Conservation (phyloP, 2,113 vertebrate species). For the Verasper variegatus region DNA sequence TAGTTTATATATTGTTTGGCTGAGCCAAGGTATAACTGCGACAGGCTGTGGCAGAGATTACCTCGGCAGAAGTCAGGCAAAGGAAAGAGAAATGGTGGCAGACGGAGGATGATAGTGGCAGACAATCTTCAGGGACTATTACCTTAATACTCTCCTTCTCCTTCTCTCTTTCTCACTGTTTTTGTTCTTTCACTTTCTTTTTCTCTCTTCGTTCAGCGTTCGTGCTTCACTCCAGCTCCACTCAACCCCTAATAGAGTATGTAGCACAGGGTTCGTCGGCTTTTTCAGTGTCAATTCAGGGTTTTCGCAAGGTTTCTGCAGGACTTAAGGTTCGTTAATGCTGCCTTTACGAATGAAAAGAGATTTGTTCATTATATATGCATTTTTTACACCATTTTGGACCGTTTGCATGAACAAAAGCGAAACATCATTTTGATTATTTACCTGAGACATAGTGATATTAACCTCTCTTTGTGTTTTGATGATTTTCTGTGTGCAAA, state of each 20-base stretch:
- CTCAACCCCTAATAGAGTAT: conserved; percentile 9
- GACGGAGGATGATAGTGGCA: conserved; percentile 43
- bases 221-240: conserved; percentile 5
- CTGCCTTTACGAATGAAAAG: too few relatives aligned
- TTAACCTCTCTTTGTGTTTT: too few relatives aligned
- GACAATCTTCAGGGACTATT: conserved; percentile 69
- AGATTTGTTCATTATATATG: too few relatives aligned
- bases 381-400: too few relatives aligned
- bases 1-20: conserved; percentile 81
- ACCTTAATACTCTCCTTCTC: conserved; percentile 54
- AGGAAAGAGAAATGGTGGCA: conserved; percentile 36
- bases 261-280: background rate
- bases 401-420: background rate
- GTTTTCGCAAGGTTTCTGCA: background rate
- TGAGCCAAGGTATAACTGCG: conserved; percentile 65
- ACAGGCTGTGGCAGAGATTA: conserved; percentile 69
- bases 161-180: conserved; percentile 33
- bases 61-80: conserved; percentile 64
- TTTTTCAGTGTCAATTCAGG: conserved; percentile 8
- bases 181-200: conserved; percentile 40
- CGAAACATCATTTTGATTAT: background rate
- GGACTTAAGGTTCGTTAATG: too few relatives aligned
- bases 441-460: too few relatives aligned
- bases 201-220: conserved; percentile 20
- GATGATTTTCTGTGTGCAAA: too few relatives aligned